These are phyloP conservation scores for Montipora efflorescens DNA, from an alignment of 64 coral and sea anemone genomes.

Conservation along the genomic window DNA sequence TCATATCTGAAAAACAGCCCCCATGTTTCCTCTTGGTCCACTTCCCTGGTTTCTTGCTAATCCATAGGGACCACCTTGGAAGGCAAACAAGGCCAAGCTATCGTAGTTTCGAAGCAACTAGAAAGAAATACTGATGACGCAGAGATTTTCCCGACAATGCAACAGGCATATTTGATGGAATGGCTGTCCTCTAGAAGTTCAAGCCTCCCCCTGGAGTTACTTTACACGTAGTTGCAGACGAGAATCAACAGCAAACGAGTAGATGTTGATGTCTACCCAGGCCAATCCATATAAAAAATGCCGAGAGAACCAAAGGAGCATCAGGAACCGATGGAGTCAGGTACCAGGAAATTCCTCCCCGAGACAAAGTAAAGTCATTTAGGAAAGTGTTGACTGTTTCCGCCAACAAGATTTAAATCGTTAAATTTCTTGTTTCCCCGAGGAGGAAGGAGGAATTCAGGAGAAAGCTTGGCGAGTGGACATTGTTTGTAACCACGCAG, in stretches of 20 bases:
- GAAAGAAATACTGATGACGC: not conserved
- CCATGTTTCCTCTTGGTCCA: conserved; percentile 66
- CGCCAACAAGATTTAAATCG: conserved; percentile 72
- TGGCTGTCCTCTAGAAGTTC: conserved; percentile 27
- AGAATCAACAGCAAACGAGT: not conserved
- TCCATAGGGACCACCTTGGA: not conserved
- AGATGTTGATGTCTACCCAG: conserved; percentile 20
- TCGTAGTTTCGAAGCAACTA: not conserved
- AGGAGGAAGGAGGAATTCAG: conserved; percentile 40
- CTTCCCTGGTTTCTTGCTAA: conserved; percentile 22
- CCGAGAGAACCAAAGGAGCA: conserved; percentile 52
- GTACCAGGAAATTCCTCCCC: conserved; percentile 65
- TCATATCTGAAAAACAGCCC: not conserved
- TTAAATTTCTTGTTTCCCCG: conserved; percentile 62
- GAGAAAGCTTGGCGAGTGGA: conserved; percentile 26
- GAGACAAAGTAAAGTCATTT: conserved; percentile 56
- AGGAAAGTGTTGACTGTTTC: conserved; percentile 64
- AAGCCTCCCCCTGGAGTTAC: conserved; percentile 43
- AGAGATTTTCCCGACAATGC: not conserved
- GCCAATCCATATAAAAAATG: conserved; percentile 59
- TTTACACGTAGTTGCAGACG: conserved; percentile 31
- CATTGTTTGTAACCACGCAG: conserved; percentile 30
- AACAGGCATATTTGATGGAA: not conserved
- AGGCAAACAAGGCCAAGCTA: not conserved
- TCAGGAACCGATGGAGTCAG: conserved; percentile 34